Evolutionary conservation across 2,797 vertebrate genomes (phyloP).

Genomic region (Erethizon dorsatum): DNA sequence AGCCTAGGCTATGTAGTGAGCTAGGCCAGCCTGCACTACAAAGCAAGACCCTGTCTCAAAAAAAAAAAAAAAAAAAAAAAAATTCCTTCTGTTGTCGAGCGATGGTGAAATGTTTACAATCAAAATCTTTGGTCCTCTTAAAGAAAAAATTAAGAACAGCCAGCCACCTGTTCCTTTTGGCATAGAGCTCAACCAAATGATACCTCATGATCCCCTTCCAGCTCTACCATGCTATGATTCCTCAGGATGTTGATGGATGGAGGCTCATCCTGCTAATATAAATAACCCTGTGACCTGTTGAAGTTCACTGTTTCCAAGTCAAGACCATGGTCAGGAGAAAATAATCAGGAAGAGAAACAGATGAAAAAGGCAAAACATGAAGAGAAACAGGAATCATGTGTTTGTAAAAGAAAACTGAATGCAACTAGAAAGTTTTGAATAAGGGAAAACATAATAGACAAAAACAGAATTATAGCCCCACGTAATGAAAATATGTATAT

Average conservation of each 20-base stretch:
- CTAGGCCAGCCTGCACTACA: not conserved
- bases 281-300: conserved; percentile 70
- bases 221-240: conserved; percentile 11
- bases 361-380: conserved; percentile 46
- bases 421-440: conserved; percentile 9
- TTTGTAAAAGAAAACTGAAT: conserved; percentile 22
- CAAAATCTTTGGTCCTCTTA: conserved; percentile 66
- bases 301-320: conserved; percentile 60
- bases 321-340: conserved; percentile 45
- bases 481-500: conserved; percentile 6
- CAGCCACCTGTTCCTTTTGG: conserved; percentile 77
- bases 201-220: conserved; percentile 66
- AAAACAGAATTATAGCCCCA: conserved; percentile 46
- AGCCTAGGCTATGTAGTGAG: not conserved
- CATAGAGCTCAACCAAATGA: conserved; percentile 67
- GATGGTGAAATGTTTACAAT: conserved; percentile 48
- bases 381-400: not conserved
- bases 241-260: conserved; percentile 65
- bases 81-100: not conserved
- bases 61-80: not conserved
- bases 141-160: conserved; percentile 69
- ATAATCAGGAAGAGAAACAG: conserved; percentile 27
- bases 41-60: not conserved
- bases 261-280: conserved; percentile 68
- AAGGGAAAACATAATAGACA: not conserved